Base-by-base conservation (phyloP, 2,888 invertebrate species). In the Graphium colonna region DNA sequence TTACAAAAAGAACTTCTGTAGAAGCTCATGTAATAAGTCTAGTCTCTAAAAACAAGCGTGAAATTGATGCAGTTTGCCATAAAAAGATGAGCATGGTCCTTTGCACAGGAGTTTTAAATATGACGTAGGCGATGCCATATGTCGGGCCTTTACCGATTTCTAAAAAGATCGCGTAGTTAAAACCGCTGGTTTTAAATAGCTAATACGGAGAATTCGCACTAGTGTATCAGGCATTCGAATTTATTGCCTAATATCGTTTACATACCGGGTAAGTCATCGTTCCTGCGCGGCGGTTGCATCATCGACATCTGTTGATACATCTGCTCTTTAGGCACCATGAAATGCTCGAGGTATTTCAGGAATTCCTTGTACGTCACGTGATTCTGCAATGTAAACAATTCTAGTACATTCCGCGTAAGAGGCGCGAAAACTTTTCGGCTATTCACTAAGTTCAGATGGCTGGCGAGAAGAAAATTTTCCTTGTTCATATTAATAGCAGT, bases 281-380 rank as follows among this genome's bases (percentile, higher is more conserved):
- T 71, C 45, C 82, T 66, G 26, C 81, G 65, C 7, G 75, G 64
- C n/a, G 80, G 71, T 64, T 81, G 82, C 82, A 82, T 80, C 75
- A 82, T 77, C 1, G 79, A 74, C 85, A 82, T 82, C 53, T 82
- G 82, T 58, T 83, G 80, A 63, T 76, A 88, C 82, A 82, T 82
- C 69, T 84, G 86, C 49, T 82, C 90, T 60, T 77, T 83, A 0
- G 85, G 84, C 7, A 83, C 75, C 68, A 91, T 86, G 67, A 93
- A 93, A 63, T 92, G 92, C 60, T 94, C 93, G 51, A 94, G 77
- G 65, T 93, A 93, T 55, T 92, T 89, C 18, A 94, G 73, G 70
- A 94, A 94, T 61, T 94, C 94, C 49, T 92, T 90, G 71, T 93
- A 94, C 0, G 93, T 93, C 51, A 92, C 92, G 71, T 94, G 94